Evolutionary conservation across 2,797 vertebrate species (phyloP), one percentile per base, ranked within the genome.

Genomic region (Notamacropus eugenii): DNA sequence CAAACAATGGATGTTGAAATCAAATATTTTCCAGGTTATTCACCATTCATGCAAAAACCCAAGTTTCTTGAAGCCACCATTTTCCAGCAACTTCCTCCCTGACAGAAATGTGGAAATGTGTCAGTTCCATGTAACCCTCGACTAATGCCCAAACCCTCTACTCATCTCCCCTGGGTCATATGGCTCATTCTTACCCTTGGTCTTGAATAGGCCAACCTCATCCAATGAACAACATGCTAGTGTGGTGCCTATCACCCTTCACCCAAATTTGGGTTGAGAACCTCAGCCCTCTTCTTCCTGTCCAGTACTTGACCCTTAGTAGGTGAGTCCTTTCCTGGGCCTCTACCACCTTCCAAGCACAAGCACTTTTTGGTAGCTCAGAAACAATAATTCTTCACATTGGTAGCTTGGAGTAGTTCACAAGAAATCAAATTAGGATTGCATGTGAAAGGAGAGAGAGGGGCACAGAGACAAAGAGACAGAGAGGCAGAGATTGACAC

Each of bases 1-100:
- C 55, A 19, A 55, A 55, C 52, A 82, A 93, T 55, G 90, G 90
- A 74, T n/a, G 34, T 93, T 5, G 67, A 93, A 82, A 93, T 93
- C 5, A 55, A 82, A 55, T 93, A 82, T 55, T 93, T 67, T 93
- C 62, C 34, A 82, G 54, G 24, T 93, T 82, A 93, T 74, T 46
- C 16, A 28, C 52, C 13, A 1, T 91, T 97, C 95, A 0, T 0
- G n/a, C 94, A 27, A 93, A 92, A 57, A 82, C 59, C 50, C n/a
- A 13, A 54, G 31, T 91, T 91, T 54, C 92, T 94, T 92, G 93
- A 55, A 34, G 93, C 40, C 34, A 28, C 67, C 54, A 74, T 90
- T 34, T 74, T 55, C 74, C 55, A 87, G 55, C 74, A 55, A 34
- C 55, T 90, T 14, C 74, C 40, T 93, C 22, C 55, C 29, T 56